Conservation (phyloP, 2,113 vertebrate species). For the Mystacornis crossleyi region DNA sequence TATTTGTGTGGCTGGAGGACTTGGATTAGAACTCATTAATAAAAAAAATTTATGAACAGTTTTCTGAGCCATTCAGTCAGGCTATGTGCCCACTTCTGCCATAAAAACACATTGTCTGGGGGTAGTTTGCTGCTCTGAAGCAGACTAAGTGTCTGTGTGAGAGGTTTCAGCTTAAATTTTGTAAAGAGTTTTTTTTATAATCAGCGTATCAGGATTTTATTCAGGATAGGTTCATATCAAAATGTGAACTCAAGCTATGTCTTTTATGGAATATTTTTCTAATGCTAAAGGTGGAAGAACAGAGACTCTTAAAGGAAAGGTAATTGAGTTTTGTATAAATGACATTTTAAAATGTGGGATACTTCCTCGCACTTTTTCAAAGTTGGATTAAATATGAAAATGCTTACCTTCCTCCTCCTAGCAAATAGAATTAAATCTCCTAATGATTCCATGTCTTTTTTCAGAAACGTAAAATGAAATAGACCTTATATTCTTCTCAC, state of each 20-base stretch:
- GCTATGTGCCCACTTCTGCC: background rate
- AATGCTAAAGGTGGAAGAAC: background rate
- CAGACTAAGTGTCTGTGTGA: background rate
- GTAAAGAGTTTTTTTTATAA: background rate
- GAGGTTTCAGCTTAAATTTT: background rate
- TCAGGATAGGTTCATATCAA: background rate
- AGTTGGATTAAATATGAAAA: background rate
- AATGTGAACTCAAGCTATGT: background rate
- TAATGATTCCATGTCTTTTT: background rate
- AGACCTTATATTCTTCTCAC: background rate
- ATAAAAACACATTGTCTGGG: background rate
- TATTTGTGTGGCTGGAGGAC: background rate
- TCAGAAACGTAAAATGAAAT: slow-evolving; percentile 24
- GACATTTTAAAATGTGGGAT: background rate
- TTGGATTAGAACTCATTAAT: background rate
- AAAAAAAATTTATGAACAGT: background rate
- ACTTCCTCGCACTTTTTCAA: background rate
- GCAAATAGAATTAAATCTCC: background rate
- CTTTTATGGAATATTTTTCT: background rate
- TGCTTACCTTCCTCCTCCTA: background rate
- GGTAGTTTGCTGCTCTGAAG: background rate
- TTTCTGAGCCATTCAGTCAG: background rate
- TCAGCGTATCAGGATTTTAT: background rate
- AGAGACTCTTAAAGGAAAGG: background rate
- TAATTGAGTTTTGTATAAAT: background rate